phyloP scores from a whole-genome alignment of 2,888 invertebrate species.

The Microctonus hyperodae region DNA sequence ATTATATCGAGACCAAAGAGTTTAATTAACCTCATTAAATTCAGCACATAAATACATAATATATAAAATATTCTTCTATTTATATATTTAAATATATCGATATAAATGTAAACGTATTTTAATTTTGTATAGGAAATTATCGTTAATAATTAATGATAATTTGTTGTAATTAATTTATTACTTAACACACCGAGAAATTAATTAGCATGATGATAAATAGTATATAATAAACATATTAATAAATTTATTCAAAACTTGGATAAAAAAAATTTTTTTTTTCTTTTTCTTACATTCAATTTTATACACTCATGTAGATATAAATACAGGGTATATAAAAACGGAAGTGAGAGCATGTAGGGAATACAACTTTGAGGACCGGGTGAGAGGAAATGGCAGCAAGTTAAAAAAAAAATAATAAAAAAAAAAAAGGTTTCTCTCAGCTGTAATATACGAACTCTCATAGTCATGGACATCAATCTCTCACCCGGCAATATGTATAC shows the following conservation, averaged over 20 bases:
- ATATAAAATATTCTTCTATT: too few species aligned
- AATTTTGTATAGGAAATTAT: too few species aligned
- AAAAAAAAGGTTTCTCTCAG: neutral
- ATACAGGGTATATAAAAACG: neutral
- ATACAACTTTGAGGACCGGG: neutral
- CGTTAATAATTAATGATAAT: neutral
- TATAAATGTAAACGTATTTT: neutral
- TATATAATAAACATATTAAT: neutral
- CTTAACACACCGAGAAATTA: neutral
- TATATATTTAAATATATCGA: neutral
- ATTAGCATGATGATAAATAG: neutral
- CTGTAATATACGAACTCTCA: neutral
- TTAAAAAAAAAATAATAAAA: neutral
- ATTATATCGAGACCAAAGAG: neutral
- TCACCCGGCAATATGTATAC: conserved; percentile 8
- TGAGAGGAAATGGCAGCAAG: neutral
- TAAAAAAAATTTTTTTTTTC: too few species aligned
- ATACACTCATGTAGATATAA: neutral
- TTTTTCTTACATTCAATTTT: neutral
- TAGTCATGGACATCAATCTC: conserved; percentile 16
- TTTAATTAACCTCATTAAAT: neutral
- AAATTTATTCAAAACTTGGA: too few species aligned
- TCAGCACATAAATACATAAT: neutral
- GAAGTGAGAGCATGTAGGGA: neutral
- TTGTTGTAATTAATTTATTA: neutral